phyloP scores from a whole-genome alignment of 92 coral and sea anemone genomes.

The Isaurus tuberculatus region DNA sequence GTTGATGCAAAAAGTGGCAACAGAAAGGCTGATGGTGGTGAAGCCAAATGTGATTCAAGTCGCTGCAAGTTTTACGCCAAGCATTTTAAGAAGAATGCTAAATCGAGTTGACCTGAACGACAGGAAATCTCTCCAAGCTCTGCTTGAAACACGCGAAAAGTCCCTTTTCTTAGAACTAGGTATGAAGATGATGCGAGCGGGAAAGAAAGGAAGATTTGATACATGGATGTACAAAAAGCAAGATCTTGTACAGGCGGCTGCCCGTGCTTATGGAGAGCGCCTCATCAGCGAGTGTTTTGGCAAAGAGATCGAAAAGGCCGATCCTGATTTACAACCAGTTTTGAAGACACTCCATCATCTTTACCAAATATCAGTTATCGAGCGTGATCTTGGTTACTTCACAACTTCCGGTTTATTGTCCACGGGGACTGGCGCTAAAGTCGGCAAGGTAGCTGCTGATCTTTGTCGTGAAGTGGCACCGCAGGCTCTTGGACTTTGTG shows the following conservation, averaged over 20 bases:
- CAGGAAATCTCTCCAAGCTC: slow-evolving; percentile 65
- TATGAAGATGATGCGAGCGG: slow-evolving; percentile 77
- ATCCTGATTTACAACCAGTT: slow-evolving; percentile 66
- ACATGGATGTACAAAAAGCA: slow-evolving; percentile 84
- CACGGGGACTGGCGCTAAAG: slow-evolving; percentile 70
- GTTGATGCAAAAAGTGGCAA: slow-evolving; percentile 87
- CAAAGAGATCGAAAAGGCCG: slow-evolving; percentile 68
- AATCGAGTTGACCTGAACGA: slow-evolving; percentile 67
- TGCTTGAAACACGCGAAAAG: slow-evolving; percentile 74
- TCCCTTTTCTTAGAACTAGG: slow-evolving; percentile 72
- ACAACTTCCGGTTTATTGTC: slow-evolving; percentile 74
- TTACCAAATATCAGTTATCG: slow-evolving; percentile 64
- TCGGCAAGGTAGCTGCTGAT: slow-evolving; percentile 74
- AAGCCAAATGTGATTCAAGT: slow-evolving; percentile 69
- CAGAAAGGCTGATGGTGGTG: slow-evolving; percentile 75
- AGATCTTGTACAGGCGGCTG: slow-evolving; percentile 84
- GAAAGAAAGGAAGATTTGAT: slow-evolving; percentile 77
- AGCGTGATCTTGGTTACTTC: slow-evolving; percentile 74
- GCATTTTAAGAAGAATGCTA: slow-evolving; percentile 55
- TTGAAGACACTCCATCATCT: slow-evolving; percentile 74
- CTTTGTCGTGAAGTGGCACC: slow-evolving; percentile 83
- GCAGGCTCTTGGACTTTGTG: slow-evolving; percentile 83
- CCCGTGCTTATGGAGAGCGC: slow-evolving; percentile 81
- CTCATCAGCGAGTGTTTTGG: slow-evolving; percentile 75
- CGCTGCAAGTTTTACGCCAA: slow-evolving; percentile 64